Conservation (phyloP, 2,888 invertebrate species). For the Heliconius aoede region DNA sequence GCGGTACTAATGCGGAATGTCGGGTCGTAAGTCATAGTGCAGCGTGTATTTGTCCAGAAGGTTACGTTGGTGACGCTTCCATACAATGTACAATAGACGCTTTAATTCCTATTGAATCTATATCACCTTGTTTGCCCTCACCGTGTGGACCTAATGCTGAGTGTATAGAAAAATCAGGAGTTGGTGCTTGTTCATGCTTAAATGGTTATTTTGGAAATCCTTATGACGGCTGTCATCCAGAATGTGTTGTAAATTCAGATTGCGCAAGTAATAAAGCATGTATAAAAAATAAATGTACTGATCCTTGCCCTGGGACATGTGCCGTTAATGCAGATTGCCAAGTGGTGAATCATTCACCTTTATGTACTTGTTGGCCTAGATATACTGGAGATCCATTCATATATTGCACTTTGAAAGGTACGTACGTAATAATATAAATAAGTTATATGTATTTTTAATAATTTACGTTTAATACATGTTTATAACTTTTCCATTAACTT, state of each 20-base stretch:
- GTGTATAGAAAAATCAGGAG: slow-evolving; percentile 83
- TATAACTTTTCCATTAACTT: neutral
- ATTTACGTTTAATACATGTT: neutral
- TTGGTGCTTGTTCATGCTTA: slow-evolving; percentile 87
- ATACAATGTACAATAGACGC: slow-evolving; percentile 80
- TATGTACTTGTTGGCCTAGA: slow-evolving; percentile 86
- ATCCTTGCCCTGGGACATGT: slow-evolving; percentile 91
- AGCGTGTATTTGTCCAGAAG: slow-evolving; percentile 87
- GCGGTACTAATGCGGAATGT: slow-evolving; percentile 89
- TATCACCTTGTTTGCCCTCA: slow-evolving; percentile 85
- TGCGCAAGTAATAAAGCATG: slow-evolving; percentile 88
- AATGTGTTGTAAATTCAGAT: slow-evolving; percentile 88
- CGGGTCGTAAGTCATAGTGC: slow-evolving; percentile 90
- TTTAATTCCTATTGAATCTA: slow-evolving; percentile 57
- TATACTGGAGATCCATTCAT: slow-evolving; percentile 90
- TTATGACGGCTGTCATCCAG: slow-evolving; percentile 90
- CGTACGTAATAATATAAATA: slow-evolving; percentile 50
- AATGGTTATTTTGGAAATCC: slow-evolving; percentile 90
- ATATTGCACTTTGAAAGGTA: slow-evolving; percentile 78
- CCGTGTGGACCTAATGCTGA: slow-evolving; percentile 86
- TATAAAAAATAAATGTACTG: slow-evolving; percentile 88
- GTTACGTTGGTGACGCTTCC: slow-evolving; percentile 90
- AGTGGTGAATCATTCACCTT: slow-evolving; percentile 88
- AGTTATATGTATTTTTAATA: too few relatives aligned
- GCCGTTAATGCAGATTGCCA: slow-evolving; percentile 89